Evolutionary conservation across 2,797 vertebrate genomes (phyloP).

Genomic region (Decapterus maruadsi): DNA sequence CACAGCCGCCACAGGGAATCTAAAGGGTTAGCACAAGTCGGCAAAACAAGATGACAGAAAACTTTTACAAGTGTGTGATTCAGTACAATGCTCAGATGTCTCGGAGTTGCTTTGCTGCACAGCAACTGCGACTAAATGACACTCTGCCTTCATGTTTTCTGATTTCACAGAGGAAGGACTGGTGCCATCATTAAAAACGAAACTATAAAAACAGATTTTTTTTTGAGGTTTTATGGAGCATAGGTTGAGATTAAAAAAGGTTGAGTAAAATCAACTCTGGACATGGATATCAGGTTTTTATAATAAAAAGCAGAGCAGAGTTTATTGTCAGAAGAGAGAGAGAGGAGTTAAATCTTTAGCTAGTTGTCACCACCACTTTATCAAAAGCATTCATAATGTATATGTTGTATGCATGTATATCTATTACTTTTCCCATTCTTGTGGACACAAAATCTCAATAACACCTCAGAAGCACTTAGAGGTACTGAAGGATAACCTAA

Average conservation of each 20-base stretch:
- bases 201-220: not conserved
- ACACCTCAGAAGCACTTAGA: too few relatives aligned
- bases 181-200: slow-evolving; percentile 28
- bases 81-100: not conserved
- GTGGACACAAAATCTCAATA: too few relatives aligned
- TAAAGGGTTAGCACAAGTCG: slow-evolving; percentile 19
- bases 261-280: not conserved
- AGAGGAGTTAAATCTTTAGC: not conserved
- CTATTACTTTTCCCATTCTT: too few relatives aligned
- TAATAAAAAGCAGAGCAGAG: not conserved
- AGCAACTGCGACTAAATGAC: slow-evolving; percentile 29
- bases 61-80: slow-evolving; percentile 29
- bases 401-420: too few relatives aligned
- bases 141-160: slow-evolving; percentile 33
- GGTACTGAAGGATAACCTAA: too few relatives aligned
- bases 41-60: slow-evolving; percentile 20
- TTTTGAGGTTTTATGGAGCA: not conserved
- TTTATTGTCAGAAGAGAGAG: not conserved
- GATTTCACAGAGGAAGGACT: slow-evolving; percentile 39
- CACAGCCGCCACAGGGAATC: slow-evolving; percentile 11
- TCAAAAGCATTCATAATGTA: not conserved
- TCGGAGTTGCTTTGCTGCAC: slow-evolving; percentile 21
- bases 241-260: not conserved
- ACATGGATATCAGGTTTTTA: not conserved
- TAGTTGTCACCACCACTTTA: not conserved